Evolutionary conservation across 2,888 invertebrate genomes (phyloP).

Genomic region (Stenodema calcarata): DNA sequence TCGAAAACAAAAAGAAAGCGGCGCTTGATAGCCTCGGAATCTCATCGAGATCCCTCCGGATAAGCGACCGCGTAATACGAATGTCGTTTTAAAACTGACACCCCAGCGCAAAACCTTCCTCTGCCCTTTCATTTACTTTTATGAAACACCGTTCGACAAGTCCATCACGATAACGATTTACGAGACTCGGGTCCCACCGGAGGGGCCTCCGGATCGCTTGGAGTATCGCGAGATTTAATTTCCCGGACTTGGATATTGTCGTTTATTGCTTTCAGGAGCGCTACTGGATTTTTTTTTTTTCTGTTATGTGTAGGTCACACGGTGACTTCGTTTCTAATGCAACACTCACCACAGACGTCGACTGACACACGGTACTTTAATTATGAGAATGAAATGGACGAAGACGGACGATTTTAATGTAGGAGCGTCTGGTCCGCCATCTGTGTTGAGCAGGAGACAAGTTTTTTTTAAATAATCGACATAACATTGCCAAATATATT

Average conservation of each 20-base stretch:
- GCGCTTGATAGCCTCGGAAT: neutral
- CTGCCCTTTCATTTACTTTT: neutral
- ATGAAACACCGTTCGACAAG: constrained; percentile 2
- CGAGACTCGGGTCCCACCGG: neutral
- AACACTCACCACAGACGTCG: too few relatives aligned
- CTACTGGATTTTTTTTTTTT: neutral
- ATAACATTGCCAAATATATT: too few relatives aligned
- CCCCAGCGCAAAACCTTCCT: neutral
- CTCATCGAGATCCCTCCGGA: neutral
- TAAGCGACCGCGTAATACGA: neutral
- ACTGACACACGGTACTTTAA: too few relatives aligned
- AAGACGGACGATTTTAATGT: too few relatives aligned
- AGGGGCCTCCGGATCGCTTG: neutral
- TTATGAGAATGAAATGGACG: too few relatives aligned
- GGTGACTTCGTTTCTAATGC: too few relatives aligned
- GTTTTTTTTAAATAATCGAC: too few relatives aligned
- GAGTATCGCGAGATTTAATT: neutral
- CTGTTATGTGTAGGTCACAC: neutral
- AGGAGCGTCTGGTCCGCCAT: too few relatives aligned
- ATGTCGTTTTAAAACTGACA: neutral
- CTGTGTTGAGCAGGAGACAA: too few relatives aligned
- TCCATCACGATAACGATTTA: neutral
- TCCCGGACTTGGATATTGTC: neutral
- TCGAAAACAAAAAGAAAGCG: neutral
- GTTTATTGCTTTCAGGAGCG: neutral